Evolutionary conservation across 2,888 invertebrate genomes (phyloP), one percentile per base, ranked within the genome.

Genomic region (Agriotes lineatus): DNA sequence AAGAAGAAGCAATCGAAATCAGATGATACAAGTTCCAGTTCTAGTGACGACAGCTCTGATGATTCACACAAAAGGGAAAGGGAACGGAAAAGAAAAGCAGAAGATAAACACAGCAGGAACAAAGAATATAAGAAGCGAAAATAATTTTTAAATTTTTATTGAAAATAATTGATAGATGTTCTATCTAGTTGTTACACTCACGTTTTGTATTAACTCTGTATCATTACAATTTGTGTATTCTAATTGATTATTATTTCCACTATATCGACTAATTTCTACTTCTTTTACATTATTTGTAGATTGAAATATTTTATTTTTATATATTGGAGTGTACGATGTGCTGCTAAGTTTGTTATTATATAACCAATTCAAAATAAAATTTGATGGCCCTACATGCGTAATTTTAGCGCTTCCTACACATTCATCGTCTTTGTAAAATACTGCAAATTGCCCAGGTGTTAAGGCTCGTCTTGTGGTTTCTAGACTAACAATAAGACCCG

Each of bases 371-470:
- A 81, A 69, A 37, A 75, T 73, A 73, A 81, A 83, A 61, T 81
- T 75, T 0, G 82, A 77, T 33, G 79, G 74, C 5, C 82, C 83
- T 2, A 74, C 50, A 67, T 78, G 74, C 2, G 71, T 30, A 74
- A 97, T 96, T 82, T 90, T 89, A 1, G 95, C 94, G 85, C 96
- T 91, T 0, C 97, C 97, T 67, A 97, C 85, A 83, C 97, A 97
- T 83, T 94, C 93, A 14, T 88, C 85, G 39, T 89, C 88, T 61
- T 85, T 87, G 80, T 96, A 96, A 75, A 98, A 90, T 12, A 94
- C 95, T 16, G 93, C 94, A 87, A 90, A 97, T 85, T 96, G 97
- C 20, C 98, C 98, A 37, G 93, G 91, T 22, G 96, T 94, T 20
- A 97, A 79, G 1, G 96, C 95, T 77, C 96, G 87, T 75, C 92